Conservation (phyloP, 2,888 invertebrate genomes). For the Lycophotia porphyrea region DNA sequence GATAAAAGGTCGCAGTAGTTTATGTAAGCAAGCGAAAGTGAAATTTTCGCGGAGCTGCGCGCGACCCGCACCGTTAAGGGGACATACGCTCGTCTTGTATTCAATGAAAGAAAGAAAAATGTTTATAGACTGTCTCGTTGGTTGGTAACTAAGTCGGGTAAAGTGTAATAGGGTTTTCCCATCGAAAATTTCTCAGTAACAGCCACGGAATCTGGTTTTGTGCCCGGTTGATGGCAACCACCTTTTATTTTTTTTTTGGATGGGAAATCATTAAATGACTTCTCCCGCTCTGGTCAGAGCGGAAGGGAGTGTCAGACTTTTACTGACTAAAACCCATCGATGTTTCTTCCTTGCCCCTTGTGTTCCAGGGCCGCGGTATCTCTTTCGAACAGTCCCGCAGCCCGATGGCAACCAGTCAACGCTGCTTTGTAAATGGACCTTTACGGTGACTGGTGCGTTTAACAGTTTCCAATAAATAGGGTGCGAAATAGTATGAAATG, state of each 20-base stretch:
- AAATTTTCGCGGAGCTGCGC: constrained; percentile 73
- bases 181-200: not conserved
- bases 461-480: not conserved
- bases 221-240: not conserved
- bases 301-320: too few species aligned
- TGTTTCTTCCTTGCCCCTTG: too few species aligned
- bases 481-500: not conserved
- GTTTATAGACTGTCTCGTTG: too few species aligned
- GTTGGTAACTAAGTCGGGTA: not conserved
- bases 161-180: not conserved
- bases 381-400: too few species aligned
- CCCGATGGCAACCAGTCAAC: too few species aligned
- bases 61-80: constrained; percentile 67
- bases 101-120: constrained; percentile 1
- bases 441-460: not conserved
- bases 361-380: too few species aligned
- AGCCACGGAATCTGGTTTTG: not conserved
- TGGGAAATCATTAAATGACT: too few species aligned
- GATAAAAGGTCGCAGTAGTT: constrained; percentile 78
- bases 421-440: not conserved
- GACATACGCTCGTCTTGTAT: constrained; percentile 47
- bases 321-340: too few species aligned
- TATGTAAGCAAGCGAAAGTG: constrained; percentile 87
- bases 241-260: too few species aligned
- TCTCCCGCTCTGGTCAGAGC: too few species aligned